Percentiles rank a stretch among this genome's conserved stretches.
phyloP scores from a whole-genome alignment of 2,888 invertebrate genomes.

The Cerceris rybyensis region DNA sequence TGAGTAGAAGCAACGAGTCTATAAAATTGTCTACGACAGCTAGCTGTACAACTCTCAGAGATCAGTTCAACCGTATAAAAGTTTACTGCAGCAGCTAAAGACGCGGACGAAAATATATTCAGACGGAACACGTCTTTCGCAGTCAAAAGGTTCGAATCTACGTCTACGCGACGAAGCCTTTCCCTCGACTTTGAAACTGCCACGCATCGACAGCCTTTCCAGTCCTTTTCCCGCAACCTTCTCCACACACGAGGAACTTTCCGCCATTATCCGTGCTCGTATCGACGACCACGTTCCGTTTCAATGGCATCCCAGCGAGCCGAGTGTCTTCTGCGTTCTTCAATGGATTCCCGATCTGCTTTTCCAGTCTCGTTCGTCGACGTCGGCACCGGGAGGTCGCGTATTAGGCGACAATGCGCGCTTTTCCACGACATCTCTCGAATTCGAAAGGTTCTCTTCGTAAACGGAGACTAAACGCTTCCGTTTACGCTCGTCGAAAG shows the following conservation, averaged over 20 bases:
- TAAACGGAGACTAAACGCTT: too few relatives aligned
- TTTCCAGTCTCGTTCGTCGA: conserved; percentile 5
- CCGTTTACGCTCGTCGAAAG: too few relatives aligned
- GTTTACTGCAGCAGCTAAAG: too few relatives aligned
- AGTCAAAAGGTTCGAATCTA: conserved; percentile 19
- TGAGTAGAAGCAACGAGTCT: too few relatives aligned
- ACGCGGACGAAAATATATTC: too few relatives aligned
- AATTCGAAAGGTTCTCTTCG: too few relatives aligned
- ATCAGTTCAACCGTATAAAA: too few relatives aligned
- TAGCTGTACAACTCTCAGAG: too few relatives aligned
- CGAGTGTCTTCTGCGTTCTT: conserved; percentile 16
- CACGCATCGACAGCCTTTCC: background rate
- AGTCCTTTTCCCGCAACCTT: background rate
- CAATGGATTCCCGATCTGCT: conserved; percentile 3
- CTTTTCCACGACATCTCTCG: background rate
- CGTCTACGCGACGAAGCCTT: conserved; percentile 30
- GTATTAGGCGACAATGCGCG: background rate
- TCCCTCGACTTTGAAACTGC: conserved; percentile 6
- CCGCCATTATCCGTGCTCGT: conserved; percentile 6
- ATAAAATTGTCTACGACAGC: too few relatives aligned
- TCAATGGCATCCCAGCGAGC: conserved; percentile 22
- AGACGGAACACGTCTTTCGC: background rate
- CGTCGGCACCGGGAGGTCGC: conserved; percentile 13
- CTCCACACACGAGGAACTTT: conserved; percentile 15
- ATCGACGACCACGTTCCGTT: conserved; percentile 12